Base-by-base conservation (phyloP, 2,888 invertebrate genomes). In the Ernsta delagoae region DNA sequence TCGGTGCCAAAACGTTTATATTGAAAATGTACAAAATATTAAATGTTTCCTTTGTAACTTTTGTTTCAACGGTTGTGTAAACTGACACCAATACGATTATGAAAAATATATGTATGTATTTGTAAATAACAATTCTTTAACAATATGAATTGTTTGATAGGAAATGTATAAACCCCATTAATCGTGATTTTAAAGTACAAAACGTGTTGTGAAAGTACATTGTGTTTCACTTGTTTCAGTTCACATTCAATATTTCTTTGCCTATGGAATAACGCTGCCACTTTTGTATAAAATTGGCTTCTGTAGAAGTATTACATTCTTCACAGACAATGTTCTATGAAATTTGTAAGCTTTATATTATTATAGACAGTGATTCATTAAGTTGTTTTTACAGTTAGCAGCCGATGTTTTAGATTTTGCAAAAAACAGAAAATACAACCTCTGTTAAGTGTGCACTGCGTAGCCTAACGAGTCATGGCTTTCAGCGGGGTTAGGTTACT, bases 171-270 rank as follows among this genome's bases (percentile, higher is more conserved):
- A 70, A 63, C 64, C 73, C 76, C 73, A 79, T 79, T 76, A 83
- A 85, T 82, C 83, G 88, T 90, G 91, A 89, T 88, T 84, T 80
- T 65, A 85, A 88, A 92, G 91, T 90, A 91, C 91, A 92, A 92
- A 90, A 77, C 75, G 79, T 82, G 82, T 82, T 78, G 85, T 83
- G 82, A 79, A 78, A 81, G 79, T 81, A 81, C 80, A 75, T 73
- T 71, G 65, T 64, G 74, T 70, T 74, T 67, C 65, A 62, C 67
- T 57, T 54, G 62, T 67, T 60, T 68, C 56, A 64, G 43, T 56
- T 56, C 54, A 54, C 54, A 11, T 16, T 48, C 12, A 48, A 6
- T 50, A 16, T 50, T 50, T 50, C 16, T 34, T 36, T 45, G 43
- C 61, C 62, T 41, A 62, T 6, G 16, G 45, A 41, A 9, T 54